Base-by-base conservation (phyloP, 2,888 invertebrate genomes). In the Glomeris marginata region DNA sequence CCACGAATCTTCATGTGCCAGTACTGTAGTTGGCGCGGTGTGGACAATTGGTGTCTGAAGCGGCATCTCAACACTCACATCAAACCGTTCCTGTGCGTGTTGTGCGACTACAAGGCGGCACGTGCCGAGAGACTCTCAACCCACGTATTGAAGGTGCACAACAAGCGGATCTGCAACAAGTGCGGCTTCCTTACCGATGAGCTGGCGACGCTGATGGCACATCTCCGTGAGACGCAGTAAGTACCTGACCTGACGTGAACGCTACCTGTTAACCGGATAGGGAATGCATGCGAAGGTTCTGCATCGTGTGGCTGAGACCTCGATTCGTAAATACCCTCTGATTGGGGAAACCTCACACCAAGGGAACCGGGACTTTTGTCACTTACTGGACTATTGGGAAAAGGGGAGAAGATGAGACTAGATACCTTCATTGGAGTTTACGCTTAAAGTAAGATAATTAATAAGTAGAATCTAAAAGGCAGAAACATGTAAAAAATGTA, bases 91-190 rank as follows among this genome's bases (percentile, higher is more conserved):
- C 81, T 84, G 50, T 91, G 90, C 67, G 79, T 81, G 59, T 74
- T 90, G 49, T 91, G 90, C 70, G 88, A 90, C 67, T 91, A 90
- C 71, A 90, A 88, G 72, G 90, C 90, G 52, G 90, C 90, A 50
- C 76, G 90, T 59, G 84, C 87, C 44, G 90, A 91, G 69, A 76
- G 90, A 50, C 73, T 90, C 53, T 82, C 87, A 55, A 88, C 88
- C 6, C 90, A 90, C 69, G 85, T 88, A 47, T 74, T 84, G 57
- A 88, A 88, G 69, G 88, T 90, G 55, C 90, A 91, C 70, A 87
- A 87, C 69, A 87, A 87, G 69, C 77, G 85, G 61, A 82, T 85
- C 34, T 91, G 90, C 70, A 82, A 81, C 61, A 83, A 86, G 68
- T 91, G 90, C 66, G 80, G 80, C 59, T 88, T 81, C 70, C 73